Evolutionary conservation across 2,888 invertebrate genomes (phyloP), one percentile per base, ranked within the genome.

Genomic region (Metacarcinus magister): DNA sequence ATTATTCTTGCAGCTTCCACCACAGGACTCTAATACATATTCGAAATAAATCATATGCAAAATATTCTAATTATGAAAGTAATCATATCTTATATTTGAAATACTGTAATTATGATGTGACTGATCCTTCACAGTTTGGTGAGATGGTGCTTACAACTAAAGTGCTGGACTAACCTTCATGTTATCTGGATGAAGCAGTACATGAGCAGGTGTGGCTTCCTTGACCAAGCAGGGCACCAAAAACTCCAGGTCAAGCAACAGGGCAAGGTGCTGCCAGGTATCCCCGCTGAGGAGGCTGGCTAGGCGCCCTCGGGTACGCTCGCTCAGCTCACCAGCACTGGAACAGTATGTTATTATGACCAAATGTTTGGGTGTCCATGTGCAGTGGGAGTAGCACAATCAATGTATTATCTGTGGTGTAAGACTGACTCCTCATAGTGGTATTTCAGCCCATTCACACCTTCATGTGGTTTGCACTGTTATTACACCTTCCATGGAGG

Each of bases 211-310:
- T 19, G 60, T 87, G 43, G 93, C 39, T 43, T 95, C 95, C 90
- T 90, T 91, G 48, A 91, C 90, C 60, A 67, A 82, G 54, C 93
- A 95, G 10, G 95, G 95, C 19, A 96, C 94, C 95, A 96, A 46
- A 91, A 95, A 95, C 90, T 96, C 95, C 48, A 96, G 44, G 82
- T 96, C 96, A 28, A 96, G 94, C 60, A 95, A 91, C 82, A 94
- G 95, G 43, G 96, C 96, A 54, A 96, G 87, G 82, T 95, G 96
- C 10, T 91, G 93, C 96, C 96, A 96, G n/a, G 95, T 96, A 82
- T 96, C 95, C 43, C 96, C 96, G 94, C 96, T 95, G 46, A 96
- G 93, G 28, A 95, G 95, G 75, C 93, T 95, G 28, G 96, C 96
- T 32, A 96, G 91, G 16, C 95, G 93, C 10, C 54, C 93, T 10